phyloP scores from a whole-genome alignment of 2,888 invertebrate genomes.

The Augiades crinisus region DNA sequence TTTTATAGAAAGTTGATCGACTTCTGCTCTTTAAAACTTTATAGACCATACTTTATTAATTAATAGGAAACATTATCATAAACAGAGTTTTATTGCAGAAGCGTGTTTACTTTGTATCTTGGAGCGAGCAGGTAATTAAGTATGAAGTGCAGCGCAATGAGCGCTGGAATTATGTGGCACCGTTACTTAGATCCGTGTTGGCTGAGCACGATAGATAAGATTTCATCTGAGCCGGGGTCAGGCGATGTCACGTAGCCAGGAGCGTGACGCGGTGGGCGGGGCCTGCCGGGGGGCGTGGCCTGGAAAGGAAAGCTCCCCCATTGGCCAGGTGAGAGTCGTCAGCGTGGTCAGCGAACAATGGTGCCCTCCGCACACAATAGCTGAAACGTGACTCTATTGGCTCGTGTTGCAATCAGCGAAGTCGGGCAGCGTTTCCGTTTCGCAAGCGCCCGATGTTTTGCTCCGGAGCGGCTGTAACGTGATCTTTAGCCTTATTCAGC shows the following conservation, averaged over 20 bases:
- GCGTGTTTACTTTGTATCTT: constrained; percentile 1
- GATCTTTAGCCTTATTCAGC: constrained; percentile 9
- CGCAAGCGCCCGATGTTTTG: constrained; percentile 16
- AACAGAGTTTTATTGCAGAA: constrained; percentile 14
- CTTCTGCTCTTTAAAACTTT: too few species aligned
- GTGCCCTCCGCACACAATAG: constrained; percentile 42
- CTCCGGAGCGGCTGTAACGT: constrained; percentile 9
- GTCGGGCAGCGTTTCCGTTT: constrained; percentile 12
- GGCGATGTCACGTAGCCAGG: constrained; percentile 23
- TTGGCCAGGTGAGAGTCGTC: constrained; percentile 37
- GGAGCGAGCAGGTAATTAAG: constrained; percentile 11
- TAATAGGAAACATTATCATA: background rate
- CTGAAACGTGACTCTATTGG: constrained; percentile 48
- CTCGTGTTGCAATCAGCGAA: constrained; percentile 19
- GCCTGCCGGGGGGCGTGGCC: constrained; percentile 37
- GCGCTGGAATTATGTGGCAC: constrained; percentile 16
- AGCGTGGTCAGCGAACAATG: constrained; percentile 22
- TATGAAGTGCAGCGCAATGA: constrained; percentile 12
- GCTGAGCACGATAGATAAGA: constrained; percentile 25
- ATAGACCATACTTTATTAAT: too few species aligned
- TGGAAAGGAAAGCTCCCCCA: constrained; percentile 30
- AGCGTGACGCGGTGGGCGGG: constrained; percentile 29
- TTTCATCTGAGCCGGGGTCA: constrained; percentile 25
- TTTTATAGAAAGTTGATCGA: too few species aligned
- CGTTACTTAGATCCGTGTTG: constrained; percentile 12